These are phyloP conservation scores for Poecile atricapillus DNA, from an alignment of 2,113 vertebrate species.

Conservation along the genomic window DNA sequence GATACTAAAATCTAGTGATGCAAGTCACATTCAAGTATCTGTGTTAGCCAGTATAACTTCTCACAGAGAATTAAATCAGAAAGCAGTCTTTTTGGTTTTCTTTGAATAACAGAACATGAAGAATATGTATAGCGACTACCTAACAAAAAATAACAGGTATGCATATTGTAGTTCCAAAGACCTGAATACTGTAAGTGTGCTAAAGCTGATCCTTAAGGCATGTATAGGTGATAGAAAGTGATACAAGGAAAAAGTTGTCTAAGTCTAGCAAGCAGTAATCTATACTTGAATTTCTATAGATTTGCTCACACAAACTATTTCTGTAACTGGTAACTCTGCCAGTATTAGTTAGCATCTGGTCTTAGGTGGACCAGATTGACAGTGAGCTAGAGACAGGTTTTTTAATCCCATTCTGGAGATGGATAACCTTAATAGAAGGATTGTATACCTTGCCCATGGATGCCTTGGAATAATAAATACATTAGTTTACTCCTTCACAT, in stretches of 20 bases:
- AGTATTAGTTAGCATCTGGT: not conserved
- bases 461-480: not conserved
- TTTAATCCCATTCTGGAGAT: not conserved
- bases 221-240: not conserved
- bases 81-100: not conserved
- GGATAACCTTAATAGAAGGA: not conserved
- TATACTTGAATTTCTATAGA: not conserved
- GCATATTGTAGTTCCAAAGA: not conserved
- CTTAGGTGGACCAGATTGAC: not conserved
- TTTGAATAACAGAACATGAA: not conserved
- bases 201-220: not conserved
- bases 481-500: not conserved
- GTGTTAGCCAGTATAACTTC: not conserved
- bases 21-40: not conserved
- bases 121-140: not conserved
- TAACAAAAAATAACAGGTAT: not conserved
- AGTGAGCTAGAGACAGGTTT: not conserved
- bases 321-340: not conserved
- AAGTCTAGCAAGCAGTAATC: not conserved
- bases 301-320: not conserved
- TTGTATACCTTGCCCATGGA: not conserved
- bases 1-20: not conserved
- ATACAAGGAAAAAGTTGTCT: not conserved
- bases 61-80: not conserved
- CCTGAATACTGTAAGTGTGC: not conserved